Evolutionary conservation across 2,888 invertebrate species (phyloP).

Genomic region (Brenthis ino): DNA sequence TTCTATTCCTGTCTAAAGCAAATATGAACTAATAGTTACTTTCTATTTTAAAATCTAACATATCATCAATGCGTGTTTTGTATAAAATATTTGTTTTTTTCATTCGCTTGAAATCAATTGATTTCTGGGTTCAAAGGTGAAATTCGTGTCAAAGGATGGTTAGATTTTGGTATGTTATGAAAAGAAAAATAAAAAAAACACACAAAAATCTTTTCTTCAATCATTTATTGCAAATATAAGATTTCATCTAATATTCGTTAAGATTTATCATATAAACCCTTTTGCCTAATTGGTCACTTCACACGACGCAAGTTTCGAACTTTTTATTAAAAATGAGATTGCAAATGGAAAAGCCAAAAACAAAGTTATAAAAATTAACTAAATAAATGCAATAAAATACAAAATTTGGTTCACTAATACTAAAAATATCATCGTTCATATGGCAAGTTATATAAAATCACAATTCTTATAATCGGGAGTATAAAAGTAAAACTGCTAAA

Average conservation of each 20-base stretch:
- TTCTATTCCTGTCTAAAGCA: too few species aligned
- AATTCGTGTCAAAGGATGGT: too few species aligned
- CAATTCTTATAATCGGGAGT: not conserved
- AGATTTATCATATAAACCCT: conserved; percentile 48
- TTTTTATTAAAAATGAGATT: conserved; percentile 18
- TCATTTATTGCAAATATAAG: conserved; percentile 46
- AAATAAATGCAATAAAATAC: not conserved
- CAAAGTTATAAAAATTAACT: not conserved
- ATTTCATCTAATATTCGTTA: conserved; percentile 41
- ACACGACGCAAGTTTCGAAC: conserved; percentile 35
- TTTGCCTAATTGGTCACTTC: conserved; percentile 63
- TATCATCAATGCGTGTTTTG: too few species aligned
- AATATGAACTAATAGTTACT: too few species aligned
- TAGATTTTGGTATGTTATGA: too few species aligned
- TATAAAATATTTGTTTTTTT: too few species aligned
- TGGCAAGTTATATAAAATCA: not conserved
- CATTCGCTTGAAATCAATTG: too few species aligned
- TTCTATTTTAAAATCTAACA: too few species aligned
- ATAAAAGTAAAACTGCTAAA: not conserved
- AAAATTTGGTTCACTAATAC: not conserved
- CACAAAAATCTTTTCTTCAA: conserved; percentile 29
- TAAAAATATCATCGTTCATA: not conserved
- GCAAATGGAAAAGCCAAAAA: not conserved
- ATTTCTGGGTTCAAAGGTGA: too few species aligned
- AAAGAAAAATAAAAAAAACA: not conserved